phyloP scores from a whole-genome alignment of 2,113 vertebrate genomes.

The Asarcornis scutulata region DNA sequence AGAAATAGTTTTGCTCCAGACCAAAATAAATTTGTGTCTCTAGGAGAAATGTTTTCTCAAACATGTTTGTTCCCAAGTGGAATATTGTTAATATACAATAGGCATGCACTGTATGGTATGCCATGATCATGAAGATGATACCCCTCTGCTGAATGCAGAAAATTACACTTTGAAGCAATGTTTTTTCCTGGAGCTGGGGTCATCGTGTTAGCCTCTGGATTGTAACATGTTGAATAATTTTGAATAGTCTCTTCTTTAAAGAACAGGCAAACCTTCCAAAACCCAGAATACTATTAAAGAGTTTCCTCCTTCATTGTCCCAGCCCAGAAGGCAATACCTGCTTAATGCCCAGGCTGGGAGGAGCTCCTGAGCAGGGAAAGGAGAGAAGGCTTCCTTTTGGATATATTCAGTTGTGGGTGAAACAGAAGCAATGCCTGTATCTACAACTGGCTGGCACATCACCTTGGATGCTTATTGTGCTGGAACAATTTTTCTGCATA shows the following conservation, averaged over 20 bases:
- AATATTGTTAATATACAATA: neutral
- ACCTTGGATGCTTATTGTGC: neutral
- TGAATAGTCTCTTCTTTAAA: neutral
- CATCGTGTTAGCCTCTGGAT: neutral
- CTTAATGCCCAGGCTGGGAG: neutral
- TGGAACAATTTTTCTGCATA: neutral
- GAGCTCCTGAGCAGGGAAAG: neutral
- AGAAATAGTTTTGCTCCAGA: neutral
- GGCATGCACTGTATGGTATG: neutral
- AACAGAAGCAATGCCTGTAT: neutral
- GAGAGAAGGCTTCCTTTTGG: neutral
- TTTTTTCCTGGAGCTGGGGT: neutral
- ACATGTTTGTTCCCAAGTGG: neutral
- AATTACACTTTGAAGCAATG: neutral
- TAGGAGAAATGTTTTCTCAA: neutral
- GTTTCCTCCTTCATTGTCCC: neutral
- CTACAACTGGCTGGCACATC: neutral
- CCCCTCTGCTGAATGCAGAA: neutral
- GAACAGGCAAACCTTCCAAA: neutral
- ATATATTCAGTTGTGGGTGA: neutral
- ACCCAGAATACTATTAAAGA: neutral
- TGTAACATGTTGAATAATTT: neutral
- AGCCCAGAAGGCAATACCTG: neutral
- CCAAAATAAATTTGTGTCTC: neutral
- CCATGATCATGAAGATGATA: neutral